Evolutionary conservation across 2,113 vertebrate species (phyloP), one percentile per base, ranked within the genome.

Genomic region (Poecilia latipinna): DNA sequence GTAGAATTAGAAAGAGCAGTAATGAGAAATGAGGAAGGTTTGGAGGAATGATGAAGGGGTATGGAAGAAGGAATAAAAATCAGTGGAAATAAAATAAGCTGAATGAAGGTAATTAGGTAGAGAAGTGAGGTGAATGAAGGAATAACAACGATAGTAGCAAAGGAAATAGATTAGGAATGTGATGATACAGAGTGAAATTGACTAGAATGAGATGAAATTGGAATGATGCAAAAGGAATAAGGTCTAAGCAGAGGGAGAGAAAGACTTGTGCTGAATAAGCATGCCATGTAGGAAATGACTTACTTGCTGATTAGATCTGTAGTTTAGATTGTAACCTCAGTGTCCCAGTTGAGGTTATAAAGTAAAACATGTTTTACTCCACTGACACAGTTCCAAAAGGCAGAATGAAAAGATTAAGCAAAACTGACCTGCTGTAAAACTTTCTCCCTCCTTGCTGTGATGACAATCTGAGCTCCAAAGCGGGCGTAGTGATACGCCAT

Each of bases 401-500:
- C 10, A 39, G 24, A 24, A 66, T 28, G n/a, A 28, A 37, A 66
- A 26, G 19, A 42, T 12, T 12, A 15, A 19, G 4, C 6, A 32
- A 33, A 22, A 87, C 91, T 93, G 68, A 97, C 96, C 95, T 96
- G 86, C 72, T 94, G 92, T 83, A 97, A 90, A 0, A 94, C 91
- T 60, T 92, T 86, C 79, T 94, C 95, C 6, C 95, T 94, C 48
- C 94, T 92, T 31, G 96, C 96, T 11, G 96, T 97, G 77, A 97
- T 89, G 24, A 97, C 94, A 15, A 97, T 87, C 65, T 96, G 91
- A 31, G 96, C 94, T 33, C 96, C 96, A 54, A 96, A 94, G 3
- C 88, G 87, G 11, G 95, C 94, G 6, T 95, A 96, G 67, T 95
- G 95, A 80, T 97, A 97, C 0, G 96, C 96, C 77, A 97, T 90